Percentiles rank a stretch among this genome's conserved stretches.
Conservation (phyloP, 1,140 invertebrate genomes). For the Sminthurides bifidus region DNA sequence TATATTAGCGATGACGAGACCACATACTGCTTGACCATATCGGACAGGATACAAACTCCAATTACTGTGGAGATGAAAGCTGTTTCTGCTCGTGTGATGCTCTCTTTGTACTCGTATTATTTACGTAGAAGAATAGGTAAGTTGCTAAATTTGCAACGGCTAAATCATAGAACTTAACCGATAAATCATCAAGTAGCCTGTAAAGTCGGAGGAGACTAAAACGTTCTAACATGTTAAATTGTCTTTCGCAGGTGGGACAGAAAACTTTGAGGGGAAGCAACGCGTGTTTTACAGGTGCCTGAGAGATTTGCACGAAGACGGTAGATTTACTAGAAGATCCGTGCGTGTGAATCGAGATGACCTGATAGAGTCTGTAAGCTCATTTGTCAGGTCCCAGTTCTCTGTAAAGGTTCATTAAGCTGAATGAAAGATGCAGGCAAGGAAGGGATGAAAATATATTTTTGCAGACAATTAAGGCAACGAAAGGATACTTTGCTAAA, state of each 20-base stretch:
- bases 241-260: conserved; percentile 63
- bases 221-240: too few species aligned
- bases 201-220: too few species aligned
- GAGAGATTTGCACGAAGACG: conserved; percentile 66
- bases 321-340: conserved; percentile 61
- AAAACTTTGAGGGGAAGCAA: conserved; percentile 90
- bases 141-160: background rate
- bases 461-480: conserved; percentile 61
- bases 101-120: conserved; percentile 27
- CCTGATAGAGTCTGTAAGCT: conserved; percentile 19
- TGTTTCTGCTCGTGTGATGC: conserved; percentile 11
- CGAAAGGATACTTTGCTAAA: conserved; percentile 59
- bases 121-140: conserved; percentile 21
- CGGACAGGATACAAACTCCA: conserved; percentile 19
- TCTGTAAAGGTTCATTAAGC: too few species aligned
- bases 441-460: too few species aligned
- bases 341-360: conserved; percentile 30
- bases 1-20: background rate
- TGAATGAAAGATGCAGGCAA: too few species aligned
- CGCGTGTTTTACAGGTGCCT: conserved; percentile 84
- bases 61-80: conserved; percentile 23
- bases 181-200: too few species aligned
- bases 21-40: conserved; percentile 10
- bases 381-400: too few species aligned
- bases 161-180: too few species aligned